A percentile compares a stretch with the other conserved stretches of the same genome.
These are phyloP conservation scores for Patella depressa DNA, from an alignment of 2,888 invertebrate species.

Conservation along the genomic window DNA sequence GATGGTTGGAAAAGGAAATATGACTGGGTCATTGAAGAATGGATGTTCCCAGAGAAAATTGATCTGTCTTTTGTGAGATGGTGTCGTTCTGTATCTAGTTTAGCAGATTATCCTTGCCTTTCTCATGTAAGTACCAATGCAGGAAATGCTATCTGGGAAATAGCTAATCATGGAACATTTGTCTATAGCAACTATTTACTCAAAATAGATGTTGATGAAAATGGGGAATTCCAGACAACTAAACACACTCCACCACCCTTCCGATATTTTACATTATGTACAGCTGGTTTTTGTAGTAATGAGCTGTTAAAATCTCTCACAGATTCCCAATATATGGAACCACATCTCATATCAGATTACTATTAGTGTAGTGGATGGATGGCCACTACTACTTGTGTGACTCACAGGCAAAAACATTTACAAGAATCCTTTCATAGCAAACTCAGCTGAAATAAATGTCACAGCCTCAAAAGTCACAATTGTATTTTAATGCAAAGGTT, in stretches of 20 bases:
- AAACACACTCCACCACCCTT: slow-evolving; percentile 23
- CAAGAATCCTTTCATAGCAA: too few relatives aligned
- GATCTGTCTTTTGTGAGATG: slow-evolving; percentile 28
- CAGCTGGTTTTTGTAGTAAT: slow-evolving; percentile 13
- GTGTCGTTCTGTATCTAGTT: slow-evolving; percentile 24
- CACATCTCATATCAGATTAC: not conserved
- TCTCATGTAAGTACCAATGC: slow-evolving; percentile 16
- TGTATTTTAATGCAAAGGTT: too few relatives aligned
- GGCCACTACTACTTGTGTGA: too few relatives aligned
- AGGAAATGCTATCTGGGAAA: slow-evolving; percentile 24
- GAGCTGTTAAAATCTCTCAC: not conserved
- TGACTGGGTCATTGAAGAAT: slow-evolving; percentile 16
- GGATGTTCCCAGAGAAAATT: slow-evolving; percentile 20
- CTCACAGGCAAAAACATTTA: too few relatives aligned
- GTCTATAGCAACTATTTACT: slow-evolving; percentile 4
- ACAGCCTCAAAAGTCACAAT: too few relatives aligned
- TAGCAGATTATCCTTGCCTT: slow-evolving; percentile 28
- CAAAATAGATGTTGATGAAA: slow-evolving; percentile 6
- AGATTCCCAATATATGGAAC: not conserved
- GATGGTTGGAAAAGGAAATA: slow-evolving; percentile 24
- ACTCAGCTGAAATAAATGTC: too few relatives aligned
- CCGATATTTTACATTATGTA: slow-evolving; percentile 21
- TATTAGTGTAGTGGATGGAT: too few relatives aligned
- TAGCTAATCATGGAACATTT: not conserved
- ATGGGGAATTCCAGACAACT: slow-evolving; percentile 14